Percentiles rank a stretch among this genome's conserved stretches.
These are phyloP conservation scores for Tethya wilhelma DNA, from an alignment of 37 sponge, comb jelly and placozoan genomes.

Conservation along the genomic window DNA sequence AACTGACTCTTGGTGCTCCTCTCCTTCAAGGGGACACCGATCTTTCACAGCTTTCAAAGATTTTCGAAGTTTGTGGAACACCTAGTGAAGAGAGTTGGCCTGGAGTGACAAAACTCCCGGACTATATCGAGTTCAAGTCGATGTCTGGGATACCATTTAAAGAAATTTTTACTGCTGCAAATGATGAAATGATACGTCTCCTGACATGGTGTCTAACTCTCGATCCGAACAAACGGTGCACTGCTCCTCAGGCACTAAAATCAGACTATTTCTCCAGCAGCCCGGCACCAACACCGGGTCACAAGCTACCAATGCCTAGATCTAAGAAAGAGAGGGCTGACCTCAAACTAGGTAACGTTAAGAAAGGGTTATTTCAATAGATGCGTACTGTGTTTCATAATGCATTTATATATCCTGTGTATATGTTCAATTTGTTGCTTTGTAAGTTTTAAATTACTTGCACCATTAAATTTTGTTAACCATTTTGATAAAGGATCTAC, in stretches of 20 bases:
- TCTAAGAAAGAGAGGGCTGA: slow-evolving; percentile 48
- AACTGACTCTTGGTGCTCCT: slow-evolving; percentile 87
- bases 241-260: slow-evolving; percentile 80
- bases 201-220: slow-evolving; percentile 69
- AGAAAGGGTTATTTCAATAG: slow-evolving; percentile 38
- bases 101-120: slow-evolving; percentile 82
- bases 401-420: too few species aligned
- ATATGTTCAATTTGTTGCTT: too few species aligned
- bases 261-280: slow-evolving; percentile 66
- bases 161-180: slow-evolving; percentile 91
- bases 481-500: slow-evolving; percentile 10
- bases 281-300: slow-evolving; percentile 80
- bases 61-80: slow-evolving; percentile 94
- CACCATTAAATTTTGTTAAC: neutral
- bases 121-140: slow-evolving; percentile 82
- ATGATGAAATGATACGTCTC: slow-evolving; percentile 80
- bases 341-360: slow-evolving; percentile 7
- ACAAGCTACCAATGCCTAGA: slow-evolving; percentile 69
- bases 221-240: slow-evolving; percentile 74
- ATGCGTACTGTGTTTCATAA: too few species aligned
- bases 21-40: slow-evolving; percentile 95
- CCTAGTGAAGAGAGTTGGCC: slow-evolving; percentile 93
- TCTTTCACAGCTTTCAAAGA: slow-evolving; percentile 86
- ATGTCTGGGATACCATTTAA: slow-evolving; percentile 71
- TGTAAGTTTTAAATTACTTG: neutral